These are phyloP conservation scores for Danio rerio DNA, from an alignment of 2,113 vertebrate genomes.

Conservation along the genomic window GRCz12tu NC_133176.1:5757001-5757500, in stretches of 20 bases:
- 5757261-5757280: not conserved
- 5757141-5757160: constrained; percentile 6
- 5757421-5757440: not conserved
- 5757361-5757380: constrained; percentile 8
- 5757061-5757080: constrained; percentile 58
- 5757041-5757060: constrained; percentile 36
- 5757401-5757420: not conserved
- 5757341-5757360: constrained; percentile 40
- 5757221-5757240: not conserved
- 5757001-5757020: constrained; percentile 59
- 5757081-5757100: constrained; percentile 46
- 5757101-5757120: not conserved
- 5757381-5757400: not conserved
- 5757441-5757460: not conserved
- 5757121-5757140: not conserved
- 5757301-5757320: constrained; percentile 1
- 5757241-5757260: not conserved
- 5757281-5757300: constrained; percentile 13
- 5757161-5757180: not conserved
- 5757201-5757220: constrained; percentile 2
- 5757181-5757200: constrained; percentile 15
- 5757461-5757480: not conserved
- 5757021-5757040: constrained; percentile 65
- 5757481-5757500: not conserved
- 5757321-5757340: not conserved